These are phyloP conservation scores for Drosophila tani DNA, from an alignment of 1,140 invertebrate species.

Conservation along the genomic window DNA sequence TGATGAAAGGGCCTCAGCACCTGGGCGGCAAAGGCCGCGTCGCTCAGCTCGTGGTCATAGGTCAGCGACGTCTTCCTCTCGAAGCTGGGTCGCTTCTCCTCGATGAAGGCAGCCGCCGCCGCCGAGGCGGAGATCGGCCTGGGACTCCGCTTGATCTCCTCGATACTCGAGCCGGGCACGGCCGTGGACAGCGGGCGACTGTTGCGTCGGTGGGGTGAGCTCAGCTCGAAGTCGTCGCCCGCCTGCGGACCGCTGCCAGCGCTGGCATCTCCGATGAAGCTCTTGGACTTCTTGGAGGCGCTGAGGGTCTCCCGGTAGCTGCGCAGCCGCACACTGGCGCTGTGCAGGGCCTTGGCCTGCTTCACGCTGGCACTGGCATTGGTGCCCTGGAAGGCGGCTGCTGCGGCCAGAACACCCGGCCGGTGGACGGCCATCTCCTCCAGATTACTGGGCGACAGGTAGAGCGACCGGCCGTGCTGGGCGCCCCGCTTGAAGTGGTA, in stretches of 20 bases:
- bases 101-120: conserved; percentile 71
- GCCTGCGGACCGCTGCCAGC: conserved; percentile 37
- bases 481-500: conserved; percentile 83
- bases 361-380: conserved; percentile 81
- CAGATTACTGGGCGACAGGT: conserved; percentile 80
- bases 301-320: conserved; percentile 81
- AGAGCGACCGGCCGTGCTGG: conserved; percentile 77
- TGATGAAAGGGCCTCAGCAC: conserved; percentile 81
- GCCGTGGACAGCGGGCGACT: conserved; percentile 80
- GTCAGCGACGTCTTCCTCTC: conserved; percentile 78
- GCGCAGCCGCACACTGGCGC: conserved; percentile 77
- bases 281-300: conserved; percentile 84
- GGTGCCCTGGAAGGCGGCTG: conserved; percentile 79
- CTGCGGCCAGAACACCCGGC: conserved; percentile 72
- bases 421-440: conserved; percentile 79
- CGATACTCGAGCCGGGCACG: conserved; percentile 58
- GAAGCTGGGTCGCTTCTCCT: conserved; percentile 83
- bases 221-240: conserved; percentile 80
- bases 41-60: conserved; percentile 73
- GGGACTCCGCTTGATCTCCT: conserved; percentile 83
- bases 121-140: conserved; percentile 68
- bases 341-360: conserved; percentile 83
- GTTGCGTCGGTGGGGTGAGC: conserved; percentile 84
- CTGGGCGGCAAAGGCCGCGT: conserved; percentile 79
- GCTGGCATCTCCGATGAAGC: conserved; percentile 76